Evolutionary conservation across 2,888 invertebrate species (phyloP), one percentile per base, ranked within the genome.

Genomic region (Drosophila nr. perissopoda): DNA sequence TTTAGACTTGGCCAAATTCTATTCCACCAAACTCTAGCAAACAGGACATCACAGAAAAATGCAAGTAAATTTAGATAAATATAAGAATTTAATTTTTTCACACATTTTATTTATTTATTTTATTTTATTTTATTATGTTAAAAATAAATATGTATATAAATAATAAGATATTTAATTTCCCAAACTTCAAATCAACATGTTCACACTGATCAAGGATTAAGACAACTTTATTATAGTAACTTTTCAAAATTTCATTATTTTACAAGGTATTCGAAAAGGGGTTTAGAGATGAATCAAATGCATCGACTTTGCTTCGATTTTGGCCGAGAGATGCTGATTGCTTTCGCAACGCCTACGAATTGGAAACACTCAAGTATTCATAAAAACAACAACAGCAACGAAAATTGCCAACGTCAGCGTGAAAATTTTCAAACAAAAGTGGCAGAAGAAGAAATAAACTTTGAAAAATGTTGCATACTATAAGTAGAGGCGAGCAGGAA

Each of bases 341-440:
- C 58, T 7, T 31, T 21, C 29, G 31, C 61, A 59, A 38, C 48
- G 52, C 27, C 54, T 21, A 31, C 58, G 36, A 54, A 33, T 52
- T 63, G 56, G 42, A 38, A 42, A 58, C 48, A 51, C 42, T 57
- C 38, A 72, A 84, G 62, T 53, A 61, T 71, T 63, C 52, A 42
- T 40, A 61, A 21, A 56, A 57, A 40, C n/a, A 31, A n/a, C 52
- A 36, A 38, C 52, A 34, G 21, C 31, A 63, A 38, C 34, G 29
- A 78, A 83, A 81, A 61, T 76, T 82, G 85, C 68, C 69, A 54
- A 56, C 76, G 90, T 90, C 84, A 79, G 89, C 87, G 67, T 36
- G 49, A 57, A 72, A 72, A 69, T 57, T 63, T 80, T 62, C 62
- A 48, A 60, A 42, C 45, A 31, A 31, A 21, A 40, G 29, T 31